phyloP scores from a whole-genome alignment of 2,113 vertebrate genomes.

The Myanophis thanlyinensis region DNA sequence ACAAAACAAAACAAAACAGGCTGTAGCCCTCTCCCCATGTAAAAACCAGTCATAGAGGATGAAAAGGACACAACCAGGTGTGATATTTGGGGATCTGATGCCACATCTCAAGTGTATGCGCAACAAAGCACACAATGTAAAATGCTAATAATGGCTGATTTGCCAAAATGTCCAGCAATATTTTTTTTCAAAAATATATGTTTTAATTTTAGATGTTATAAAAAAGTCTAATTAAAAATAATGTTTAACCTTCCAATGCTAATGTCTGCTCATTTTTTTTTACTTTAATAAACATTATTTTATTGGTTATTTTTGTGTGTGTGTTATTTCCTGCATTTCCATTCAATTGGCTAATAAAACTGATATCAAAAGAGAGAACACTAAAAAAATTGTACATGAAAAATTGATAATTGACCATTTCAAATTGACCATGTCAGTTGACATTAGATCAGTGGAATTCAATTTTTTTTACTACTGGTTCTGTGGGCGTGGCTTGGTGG shows the following conservation, averaged over 20 bases:
- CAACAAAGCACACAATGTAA: neutral
- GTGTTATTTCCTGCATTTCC: neutral
- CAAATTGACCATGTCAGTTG: neutral
- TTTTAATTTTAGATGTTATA: neutral
- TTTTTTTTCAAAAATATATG: neutral
- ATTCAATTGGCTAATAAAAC: neutral
- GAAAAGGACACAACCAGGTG: neutral
- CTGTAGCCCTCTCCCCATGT: neutral
- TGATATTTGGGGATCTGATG: neutral
- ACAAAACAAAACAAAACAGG: too few species aligned
- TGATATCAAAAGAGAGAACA: neutral
- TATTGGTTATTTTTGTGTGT: neutral
- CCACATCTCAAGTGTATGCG: neutral
- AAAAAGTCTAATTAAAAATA: neutral
- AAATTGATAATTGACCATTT: neutral
- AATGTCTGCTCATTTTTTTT: neutral
- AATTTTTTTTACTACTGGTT: too few species aligned
- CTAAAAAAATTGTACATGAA: neutral
- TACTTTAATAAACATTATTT: neutral
- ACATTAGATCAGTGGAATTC: neutral
- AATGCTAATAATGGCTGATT: neutral
- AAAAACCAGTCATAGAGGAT: neutral
- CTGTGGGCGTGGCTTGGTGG: too few species aligned
- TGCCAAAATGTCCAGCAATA: neutral
- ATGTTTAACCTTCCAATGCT: neutral